Evolutionary conservation across 2,797 vertebrate genomes (phyloP), one percentile per base, ranked within the genome.

Genomic region (Phalanger gymnotis): DNA sequence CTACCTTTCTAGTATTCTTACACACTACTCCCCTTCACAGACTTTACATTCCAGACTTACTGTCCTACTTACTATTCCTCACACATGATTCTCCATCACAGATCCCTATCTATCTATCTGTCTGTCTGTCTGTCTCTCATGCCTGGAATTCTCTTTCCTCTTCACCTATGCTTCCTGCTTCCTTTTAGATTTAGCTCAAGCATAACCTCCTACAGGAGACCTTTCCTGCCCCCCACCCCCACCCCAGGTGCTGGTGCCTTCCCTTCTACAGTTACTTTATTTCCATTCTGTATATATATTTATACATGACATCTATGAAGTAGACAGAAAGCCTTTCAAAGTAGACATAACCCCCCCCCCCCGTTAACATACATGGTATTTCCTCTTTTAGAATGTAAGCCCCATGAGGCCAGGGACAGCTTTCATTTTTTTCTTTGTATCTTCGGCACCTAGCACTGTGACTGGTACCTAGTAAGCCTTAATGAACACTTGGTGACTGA

Each of bases 401-500:
- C 3, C 16, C 6, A 47, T 27, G 19, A 10, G 22, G 7, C 2
- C 73, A 40, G 22, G 22, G 73, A 9, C 7, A 25, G 22, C 25
- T 47, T 47, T 56, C 31, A 92, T 51, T 54, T 53, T 53, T 90
- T 95, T 53, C 16, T 94, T 95, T 28, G 14, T 92, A 94, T 58
- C 52, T 90, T 92, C 30, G 91, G 47, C 22, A 81, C 40, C 40
- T 47, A 25, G 73, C 40, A 47, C 22, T 25, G 73, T 81, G 40
- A 81, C 22, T 81, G 73, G 73, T 47, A 47, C 40, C 47, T 4
- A 25, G 40, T 47, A 81, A 81, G 19, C 40, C 73, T 81, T 47
- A 47, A 40, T n/a, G 40, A 73, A 40, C 40, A 22, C 22, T 81
- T 47, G 19, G n/a, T 90, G 54, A 13, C n/a, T 51, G 34, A 25